Conservation (phyloP, 2,797 vertebrate genomes). For the Gallinago solitaria region DNA sequence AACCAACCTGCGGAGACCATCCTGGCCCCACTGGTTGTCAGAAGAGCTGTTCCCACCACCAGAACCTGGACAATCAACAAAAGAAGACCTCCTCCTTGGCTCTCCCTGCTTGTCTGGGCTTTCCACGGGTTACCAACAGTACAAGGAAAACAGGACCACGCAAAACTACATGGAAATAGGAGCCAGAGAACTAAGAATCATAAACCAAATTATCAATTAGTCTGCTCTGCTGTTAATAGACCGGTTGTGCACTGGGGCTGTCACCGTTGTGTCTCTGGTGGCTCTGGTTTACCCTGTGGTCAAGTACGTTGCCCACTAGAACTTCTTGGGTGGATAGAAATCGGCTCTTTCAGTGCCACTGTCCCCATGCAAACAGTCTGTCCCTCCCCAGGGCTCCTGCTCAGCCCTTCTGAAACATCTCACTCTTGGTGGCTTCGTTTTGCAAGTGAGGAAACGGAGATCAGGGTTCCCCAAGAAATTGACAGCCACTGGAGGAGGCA, state of each 20-base stretch:
- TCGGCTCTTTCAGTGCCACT: not conserved
- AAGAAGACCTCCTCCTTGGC: not conserved
- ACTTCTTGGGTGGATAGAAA: not conserved
- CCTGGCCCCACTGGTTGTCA: too few relatives aligned
- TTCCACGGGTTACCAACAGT: not conserved
- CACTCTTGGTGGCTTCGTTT: not conserved
- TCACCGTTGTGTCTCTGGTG: not conserved
- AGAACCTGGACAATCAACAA: not conserved
- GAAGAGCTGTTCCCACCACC: not conserved
- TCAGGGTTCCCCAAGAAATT: not conserved
- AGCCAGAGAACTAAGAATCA: not conserved
- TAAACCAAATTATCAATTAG: not conserved
- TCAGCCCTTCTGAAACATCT: not conserved
- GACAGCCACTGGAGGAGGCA: accelerated
- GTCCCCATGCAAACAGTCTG: not conserved
- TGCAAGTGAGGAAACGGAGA: not conserved
- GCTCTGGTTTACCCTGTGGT: not conserved
- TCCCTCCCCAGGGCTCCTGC: not conserved
- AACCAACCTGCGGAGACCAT: accelerated
- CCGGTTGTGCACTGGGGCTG: too few relatives aligned
- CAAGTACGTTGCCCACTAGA: not conserved
- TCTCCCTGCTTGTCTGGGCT: not conserved
- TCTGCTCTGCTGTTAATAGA: not conserved
- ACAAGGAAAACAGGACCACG: not conserved
- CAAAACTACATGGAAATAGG: not conserved